Percentiles rank a stretch among this genome's conserved stretches.
Conservation (phyloP, 2,888 invertebrate genomes). For the Eubasilissa splendida region DNA sequence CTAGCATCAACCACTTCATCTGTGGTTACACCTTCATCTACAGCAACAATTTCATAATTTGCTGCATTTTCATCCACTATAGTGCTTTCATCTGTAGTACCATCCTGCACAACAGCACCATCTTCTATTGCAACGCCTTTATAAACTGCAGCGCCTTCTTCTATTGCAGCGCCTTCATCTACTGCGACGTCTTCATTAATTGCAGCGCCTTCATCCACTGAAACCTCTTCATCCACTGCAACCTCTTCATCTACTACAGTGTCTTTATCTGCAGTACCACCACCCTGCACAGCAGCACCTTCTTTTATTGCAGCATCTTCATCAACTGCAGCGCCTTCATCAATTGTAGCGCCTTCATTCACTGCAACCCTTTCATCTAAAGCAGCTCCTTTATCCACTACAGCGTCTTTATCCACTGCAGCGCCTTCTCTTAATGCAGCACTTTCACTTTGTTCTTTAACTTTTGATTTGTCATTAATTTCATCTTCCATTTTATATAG, state of each 20-base stretch:
- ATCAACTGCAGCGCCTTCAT: background rate
- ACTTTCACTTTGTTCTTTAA: background rate
- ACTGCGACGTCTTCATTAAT: background rate
- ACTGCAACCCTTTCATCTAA: background rate
- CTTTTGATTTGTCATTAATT: background rate
- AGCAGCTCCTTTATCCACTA: no score
- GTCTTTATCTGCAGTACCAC: background rate
- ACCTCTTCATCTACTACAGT: no score
- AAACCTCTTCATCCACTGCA: background rate
- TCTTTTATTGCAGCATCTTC: background rate
- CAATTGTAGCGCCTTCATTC: background rate
- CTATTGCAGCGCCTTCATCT: background rate
- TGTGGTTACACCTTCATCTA: background rate
- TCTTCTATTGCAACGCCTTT: background rate
- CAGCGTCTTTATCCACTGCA: background rate
- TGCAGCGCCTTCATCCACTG: background rate
- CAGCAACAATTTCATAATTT: background rate
- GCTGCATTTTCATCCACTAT: background rate
- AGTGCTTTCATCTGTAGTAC: background rate
- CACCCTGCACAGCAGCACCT: background rate
- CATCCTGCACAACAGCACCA: background rate
- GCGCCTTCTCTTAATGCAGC: background rate
- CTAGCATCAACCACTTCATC: background rate
- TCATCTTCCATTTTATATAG: conserved; percentile 1
- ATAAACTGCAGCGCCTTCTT: background rate